These are phyloP conservation scores for Salvelinus namaycush DNA, from an alignment of 2,113 vertebrate species.

Conservation along the genomic window DNA sequence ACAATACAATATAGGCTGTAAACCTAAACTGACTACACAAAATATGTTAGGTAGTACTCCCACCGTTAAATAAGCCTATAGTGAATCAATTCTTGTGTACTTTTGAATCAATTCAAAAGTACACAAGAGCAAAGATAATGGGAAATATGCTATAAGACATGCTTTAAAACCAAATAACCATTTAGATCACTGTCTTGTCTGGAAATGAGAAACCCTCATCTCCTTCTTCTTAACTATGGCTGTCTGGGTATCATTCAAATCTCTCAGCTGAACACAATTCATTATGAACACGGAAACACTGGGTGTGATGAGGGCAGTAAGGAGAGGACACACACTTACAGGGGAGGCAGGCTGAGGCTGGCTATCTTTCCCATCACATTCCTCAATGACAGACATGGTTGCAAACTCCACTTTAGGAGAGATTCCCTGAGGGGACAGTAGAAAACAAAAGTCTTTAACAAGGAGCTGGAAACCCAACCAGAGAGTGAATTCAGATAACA, in stretches of 20 bases:
- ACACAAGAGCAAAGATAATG: no score
- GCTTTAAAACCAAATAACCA: no score
- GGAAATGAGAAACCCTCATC: no score
- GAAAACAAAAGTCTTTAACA: conserved; percentile 49
- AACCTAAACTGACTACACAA: no score
- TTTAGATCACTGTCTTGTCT: no score
- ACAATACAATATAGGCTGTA: no score
- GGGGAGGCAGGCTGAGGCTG: conserved; percentile 30
- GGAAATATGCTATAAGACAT: no score
- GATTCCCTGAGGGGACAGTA: conserved; percentile 81
- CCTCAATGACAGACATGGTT: conserved; percentile 86
- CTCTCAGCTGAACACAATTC: neutral
- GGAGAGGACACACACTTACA: conserved; percentile 60
- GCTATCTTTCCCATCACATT: conserved; percentile 70
- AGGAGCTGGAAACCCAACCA: conserved; percentile 50
- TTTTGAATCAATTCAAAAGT: no score
- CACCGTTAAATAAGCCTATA: no score
- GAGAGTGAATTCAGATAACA: conserved; percentile 35
- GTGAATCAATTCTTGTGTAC: no score
- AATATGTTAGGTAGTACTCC: no score
- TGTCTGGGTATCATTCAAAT: neutral
- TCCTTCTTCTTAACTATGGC: neutral
- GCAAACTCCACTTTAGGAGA: conserved; percentile 91
- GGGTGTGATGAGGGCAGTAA: conserved; percentile 18
- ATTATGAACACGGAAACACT: neutral